phyloP scores from a whole-genome alignment of 2,113 vertebrate genomes.

The Dipodomys ordii region DNA sequence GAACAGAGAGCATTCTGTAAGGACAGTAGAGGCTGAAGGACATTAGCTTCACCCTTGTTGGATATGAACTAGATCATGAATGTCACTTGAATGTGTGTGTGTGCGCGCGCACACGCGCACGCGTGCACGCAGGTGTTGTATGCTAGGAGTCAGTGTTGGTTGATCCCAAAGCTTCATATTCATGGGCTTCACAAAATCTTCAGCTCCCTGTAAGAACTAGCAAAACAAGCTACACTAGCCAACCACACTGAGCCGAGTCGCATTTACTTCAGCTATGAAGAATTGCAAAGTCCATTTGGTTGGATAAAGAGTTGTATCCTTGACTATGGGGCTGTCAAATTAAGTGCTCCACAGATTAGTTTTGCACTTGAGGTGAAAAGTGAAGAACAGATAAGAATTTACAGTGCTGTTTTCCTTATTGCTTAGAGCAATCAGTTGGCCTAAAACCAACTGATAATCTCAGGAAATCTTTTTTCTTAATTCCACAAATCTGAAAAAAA shows the following conservation, averaged over 20 bases:
- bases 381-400: background rate
- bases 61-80: background rate
- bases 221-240: background rate
- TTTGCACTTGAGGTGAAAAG: constrained; percentile 43
- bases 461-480: constrained; percentile 29
- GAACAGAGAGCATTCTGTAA: background rate
- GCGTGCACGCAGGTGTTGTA: background rate
- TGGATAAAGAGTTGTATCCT: background rate
- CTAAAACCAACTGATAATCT: constrained; percentile 49
- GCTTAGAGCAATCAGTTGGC: background rate
- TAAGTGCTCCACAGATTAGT: background rate
- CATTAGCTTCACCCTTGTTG: background rate
- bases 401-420: background rate
- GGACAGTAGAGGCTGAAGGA: background rate
- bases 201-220: background rate
- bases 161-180: background rate
- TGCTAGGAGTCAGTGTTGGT: background rate
- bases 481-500: constrained; percentile 20
- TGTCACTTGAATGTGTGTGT: background rate
- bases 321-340: background rate
- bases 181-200: background rate
- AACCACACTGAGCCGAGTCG: background rate
- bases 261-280: background rate
- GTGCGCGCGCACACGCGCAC: background rate
- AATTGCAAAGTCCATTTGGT: constrained; percentile 22